Conservation (phyloP, 2,797 vertebrate species). For the Enteromius treurensis region DNA sequence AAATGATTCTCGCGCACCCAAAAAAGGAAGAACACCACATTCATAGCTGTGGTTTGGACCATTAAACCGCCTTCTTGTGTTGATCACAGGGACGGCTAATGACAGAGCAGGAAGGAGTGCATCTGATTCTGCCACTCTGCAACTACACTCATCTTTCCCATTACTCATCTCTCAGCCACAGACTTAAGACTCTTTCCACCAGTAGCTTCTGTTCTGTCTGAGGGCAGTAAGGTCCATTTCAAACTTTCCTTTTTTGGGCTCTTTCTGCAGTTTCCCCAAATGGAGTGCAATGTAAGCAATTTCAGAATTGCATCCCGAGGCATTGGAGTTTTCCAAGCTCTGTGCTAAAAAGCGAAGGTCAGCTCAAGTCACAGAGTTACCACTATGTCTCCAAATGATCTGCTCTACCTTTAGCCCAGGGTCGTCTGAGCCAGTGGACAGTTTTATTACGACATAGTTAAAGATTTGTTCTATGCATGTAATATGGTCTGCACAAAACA, state of each 20-base stretch:
- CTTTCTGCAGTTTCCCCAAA: neutral
- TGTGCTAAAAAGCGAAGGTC: neutral
- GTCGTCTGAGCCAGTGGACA: neutral
- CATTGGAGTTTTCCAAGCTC: slow-evolving; percentile 14
- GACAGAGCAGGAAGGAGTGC: slow-evolving; percentile 40
- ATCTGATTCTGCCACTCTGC: slow-evolving; percentile 36
- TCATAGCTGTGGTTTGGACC: slow-evolving; percentile 36
- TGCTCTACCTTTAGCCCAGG: slow-evolving; percentile 36
- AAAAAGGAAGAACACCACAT: slow-evolving; percentile 44
- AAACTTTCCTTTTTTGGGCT: slow-evolving; percentile 5
- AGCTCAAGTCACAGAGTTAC: neutral
- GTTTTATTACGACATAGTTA: slow-evolving; percentile 4
- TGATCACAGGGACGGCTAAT: slow-evolving; percentile 54
- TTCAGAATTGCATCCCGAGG: slow-evolving; percentile 6
- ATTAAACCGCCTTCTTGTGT: slow-evolving; percentile 33
- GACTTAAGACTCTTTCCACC: slow-evolving; percentile 14
- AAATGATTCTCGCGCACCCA: slow-evolving; percentile 35
- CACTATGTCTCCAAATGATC: slow-evolving; percentile 13
- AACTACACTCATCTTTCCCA: slow-evolving; percentile 43
- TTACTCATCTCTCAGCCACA: slow-evolving; percentile 47
- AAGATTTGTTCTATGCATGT: neutral
- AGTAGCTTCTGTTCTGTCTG: slow-evolving; percentile 15
- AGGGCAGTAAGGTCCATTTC: slow-evolving; percentile 22
- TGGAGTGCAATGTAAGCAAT: neutral
- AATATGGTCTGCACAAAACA: neutral